These are phyloP conservation scores for Menidia menidia DNA, from an alignment of 2,797 vertebrate species.

Conservation along the genomic window DNA sequence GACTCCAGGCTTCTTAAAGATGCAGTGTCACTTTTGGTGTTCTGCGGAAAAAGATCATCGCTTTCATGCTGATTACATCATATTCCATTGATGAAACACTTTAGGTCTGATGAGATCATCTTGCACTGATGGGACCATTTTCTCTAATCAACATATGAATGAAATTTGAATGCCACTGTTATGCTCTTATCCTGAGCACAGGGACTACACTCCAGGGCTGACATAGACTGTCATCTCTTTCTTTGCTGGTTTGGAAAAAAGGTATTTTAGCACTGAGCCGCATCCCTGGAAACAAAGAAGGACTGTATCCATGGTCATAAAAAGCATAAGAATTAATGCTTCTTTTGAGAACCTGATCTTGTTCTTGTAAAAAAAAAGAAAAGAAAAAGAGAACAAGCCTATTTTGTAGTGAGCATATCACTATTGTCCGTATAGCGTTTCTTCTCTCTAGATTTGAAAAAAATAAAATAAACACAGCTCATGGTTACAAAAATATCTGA, in stretches of 20 bases:
- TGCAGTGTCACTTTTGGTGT: conserved; percentile 68
- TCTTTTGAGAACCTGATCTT: conserved; percentile 32
- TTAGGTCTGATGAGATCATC: conserved; percentile 72
- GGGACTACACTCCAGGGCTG: conserved; percentile 53
- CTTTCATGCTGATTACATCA: conserved; percentile 70
- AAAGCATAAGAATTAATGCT: conserved; percentile 33
- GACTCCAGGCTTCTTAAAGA: conserved; percentile 80
- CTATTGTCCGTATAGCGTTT: background rate
- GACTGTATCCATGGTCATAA: conserved; percentile 22
- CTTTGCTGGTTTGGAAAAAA: conserved; percentile 55
- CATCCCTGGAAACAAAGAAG: conserved; percentile 57
- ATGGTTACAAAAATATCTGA: conserved; percentile 45
- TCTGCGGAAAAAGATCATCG: conserved; percentile 56
- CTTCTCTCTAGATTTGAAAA: background rate
- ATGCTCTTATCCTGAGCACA: conserved; percentile 55
- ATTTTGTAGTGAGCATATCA: conserved; percentile 1
- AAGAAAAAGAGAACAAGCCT: conserved; percentile 25
- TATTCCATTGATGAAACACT: conserved; percentile 67
- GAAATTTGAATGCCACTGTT: conserved; percentile 72
- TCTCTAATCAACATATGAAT: conserved; percentile 79
- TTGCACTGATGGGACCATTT: conserved; percentile 71
- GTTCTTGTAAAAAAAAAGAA: conserved; percentile 16
- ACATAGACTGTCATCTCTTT: conserved; percentile 60
- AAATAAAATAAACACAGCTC: conserved; percentile 12
- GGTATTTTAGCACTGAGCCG: conserved; percentile 52